Conservation (phyloP, 1,140 invertebrate species). For the Muscidifurax raptorellus region DNA sequence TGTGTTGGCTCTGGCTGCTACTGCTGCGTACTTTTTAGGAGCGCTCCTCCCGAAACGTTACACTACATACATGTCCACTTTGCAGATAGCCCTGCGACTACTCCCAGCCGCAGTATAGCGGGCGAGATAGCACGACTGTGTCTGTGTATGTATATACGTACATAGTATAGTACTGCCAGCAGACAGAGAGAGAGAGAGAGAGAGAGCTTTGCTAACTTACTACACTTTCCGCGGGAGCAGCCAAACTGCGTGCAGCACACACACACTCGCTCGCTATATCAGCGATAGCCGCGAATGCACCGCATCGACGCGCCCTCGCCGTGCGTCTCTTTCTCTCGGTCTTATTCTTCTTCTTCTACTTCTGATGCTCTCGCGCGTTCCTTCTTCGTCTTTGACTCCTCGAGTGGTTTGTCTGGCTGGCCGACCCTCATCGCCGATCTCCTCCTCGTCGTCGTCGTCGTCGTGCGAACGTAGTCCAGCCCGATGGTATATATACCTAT, state of each 20-base stretch:
- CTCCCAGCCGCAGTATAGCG: constrained; percentile 21
- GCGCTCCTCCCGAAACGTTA: constrained; percentile 49
- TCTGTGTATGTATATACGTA: too few relatives aligned
- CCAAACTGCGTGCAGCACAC: not conserved
- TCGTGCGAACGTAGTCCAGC: not conserved
- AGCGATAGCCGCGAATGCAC: not conserved
- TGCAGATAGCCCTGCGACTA: constrained; percentile 18
- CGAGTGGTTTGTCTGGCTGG: not conserved
- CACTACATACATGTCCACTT: constrained; percentile 49
- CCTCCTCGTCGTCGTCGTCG: not conserved
- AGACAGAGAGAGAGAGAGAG: not conserved
- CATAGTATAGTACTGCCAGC: too few relatives aligned
- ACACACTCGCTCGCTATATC: not conserved
- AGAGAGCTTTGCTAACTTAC: not conserved
- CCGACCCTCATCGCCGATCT: not conserved
- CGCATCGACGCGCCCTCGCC: not conserved
- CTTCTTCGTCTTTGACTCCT: not conserved
- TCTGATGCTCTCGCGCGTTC: constrained; percentile 3
- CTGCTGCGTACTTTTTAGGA: not conserved
- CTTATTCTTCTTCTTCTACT: constrained; percentile 49
- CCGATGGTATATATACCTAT: too few relatives aligned
- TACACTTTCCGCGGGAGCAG: not conserved
- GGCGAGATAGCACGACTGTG: not conserved
- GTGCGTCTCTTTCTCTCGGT: constrained; percentile 34
- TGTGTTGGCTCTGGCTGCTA: not conserved